Base-by-base conservation (phyloP, 2,797 vertebrate genomes). In the Chromis chromis region DNA sequence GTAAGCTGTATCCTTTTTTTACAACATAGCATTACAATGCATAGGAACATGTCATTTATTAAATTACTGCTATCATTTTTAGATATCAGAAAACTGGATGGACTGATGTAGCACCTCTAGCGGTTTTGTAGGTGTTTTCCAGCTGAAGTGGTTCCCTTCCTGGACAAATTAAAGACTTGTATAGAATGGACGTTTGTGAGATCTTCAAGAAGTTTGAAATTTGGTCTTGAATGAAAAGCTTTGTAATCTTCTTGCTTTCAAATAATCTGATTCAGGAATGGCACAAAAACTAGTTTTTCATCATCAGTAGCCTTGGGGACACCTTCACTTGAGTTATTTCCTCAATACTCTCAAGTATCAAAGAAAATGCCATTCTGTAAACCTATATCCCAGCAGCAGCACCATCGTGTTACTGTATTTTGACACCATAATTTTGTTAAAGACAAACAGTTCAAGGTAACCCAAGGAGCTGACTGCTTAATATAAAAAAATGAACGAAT, bases 281-380 rank as follows among this genome's bases (percentile, higher is more conserved):
- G 49, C 22, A 50, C 49, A 13, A 50, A 50, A 50, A 14, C 21
- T 12, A 14, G 14, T 22, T 50, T 12, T 22, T 50, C 22, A 24
- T 50, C 9, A 50, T 13, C 21, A 14, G 49, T 14, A 50, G 13
- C 49, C 49, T 24, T 24, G 22, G 21, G 21, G 12, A 50, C 10
- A 24, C 22, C 22, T 22, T 49, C n/a, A 21, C 19, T n/a, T 46
- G 17, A 46, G 46, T 4, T 13, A 9, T 24, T 24, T 9, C 13
- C 22, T 50, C 21, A 54, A 31, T 65, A 55, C 19, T 52, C 2
- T 54, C 53, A 19, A 65, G 40, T 54, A 42, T 54, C 44, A 64
- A 39, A 64, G 22, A 39, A 31, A 50, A 39, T 52, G 14, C 31
- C 33, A 31, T 1, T 39, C 5, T 21, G 7, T 21, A 48, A 21